Evolutionary conservation across 2,888 invertebrate species (phyloP).

Genomic region (Malacosoma neustria): DNA sequence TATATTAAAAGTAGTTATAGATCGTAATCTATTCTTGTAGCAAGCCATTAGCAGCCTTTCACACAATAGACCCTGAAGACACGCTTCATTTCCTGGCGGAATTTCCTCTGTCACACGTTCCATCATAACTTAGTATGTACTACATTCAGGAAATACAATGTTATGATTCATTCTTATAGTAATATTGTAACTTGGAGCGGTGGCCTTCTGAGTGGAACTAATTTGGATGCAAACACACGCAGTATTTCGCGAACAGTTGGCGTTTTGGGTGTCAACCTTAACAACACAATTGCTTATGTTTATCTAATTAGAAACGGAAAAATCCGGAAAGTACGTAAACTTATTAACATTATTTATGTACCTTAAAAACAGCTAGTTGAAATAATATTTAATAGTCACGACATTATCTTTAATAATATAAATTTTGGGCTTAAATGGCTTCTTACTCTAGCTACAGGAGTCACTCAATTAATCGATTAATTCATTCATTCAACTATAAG

Average conservation of each 20-base stretch:
- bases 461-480: too few relatives aligned
- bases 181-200: neutral
- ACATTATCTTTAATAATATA: too few relatives aligned
- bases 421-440: too few relatives aligned
- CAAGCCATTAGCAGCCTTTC: slow-evolving; percentile 1
- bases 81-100: slow-evolving; percentile 33
- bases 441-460: too few relatives aligned
- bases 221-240: neutral
- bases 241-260: neutral
- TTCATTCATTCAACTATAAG: too few relatives aligned
- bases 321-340: too few relatives aligned
- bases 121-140: neutral
- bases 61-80: slow-evolving; percentile 20
- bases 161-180: neutral
- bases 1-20: too few relatives aligned
- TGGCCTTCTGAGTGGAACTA: neutral
- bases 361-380: too few relatives aligned
- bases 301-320: neutral
- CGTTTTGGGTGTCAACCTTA: neutral
- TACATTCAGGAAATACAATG: neutral
- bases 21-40: neutral
- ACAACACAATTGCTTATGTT: neutral
- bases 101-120: slow-evolving; percentile 26
- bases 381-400: too few relatives aligned
- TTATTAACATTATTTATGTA: too few relatives aligned